Conservation (phyloP, 1,140 invertebrate genomes). For the Lysiphlebus fabarum region DNA sequence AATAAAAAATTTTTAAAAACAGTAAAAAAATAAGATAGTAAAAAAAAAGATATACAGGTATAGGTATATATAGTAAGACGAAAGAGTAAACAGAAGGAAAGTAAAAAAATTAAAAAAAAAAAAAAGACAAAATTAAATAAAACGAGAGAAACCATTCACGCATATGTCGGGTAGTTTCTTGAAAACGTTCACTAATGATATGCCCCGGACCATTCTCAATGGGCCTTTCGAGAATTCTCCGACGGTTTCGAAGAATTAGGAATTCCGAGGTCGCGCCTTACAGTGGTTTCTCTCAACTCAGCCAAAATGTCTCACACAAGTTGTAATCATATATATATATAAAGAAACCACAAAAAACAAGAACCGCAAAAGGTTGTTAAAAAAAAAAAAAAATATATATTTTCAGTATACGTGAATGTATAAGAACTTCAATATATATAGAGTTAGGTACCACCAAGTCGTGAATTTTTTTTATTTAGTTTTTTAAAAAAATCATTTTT, state of each 20-base stretch:
- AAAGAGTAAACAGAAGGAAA: slow-evolving; percentile 3
- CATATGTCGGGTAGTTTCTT: slow-evolving; percentile 42
- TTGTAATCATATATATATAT: background rate
- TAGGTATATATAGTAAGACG: slow-evolving; percentile 13
- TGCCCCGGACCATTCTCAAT: slow-evolving; percentile 46
- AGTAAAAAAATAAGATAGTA: background rate
- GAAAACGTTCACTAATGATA: slow-evolving; percentile 55
- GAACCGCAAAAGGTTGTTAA: background rate
- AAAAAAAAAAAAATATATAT: too few species aligned
- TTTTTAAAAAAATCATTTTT: too few species aligned
- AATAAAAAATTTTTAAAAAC: background rate
- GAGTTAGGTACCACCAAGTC: too few species aligned
- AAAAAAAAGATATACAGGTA: slow-evolving; percentile 4
- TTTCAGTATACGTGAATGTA: too few species aligned
- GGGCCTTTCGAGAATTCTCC: slow-evolving; percentile 55
- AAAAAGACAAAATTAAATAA: slow-evolving; percentile 12
- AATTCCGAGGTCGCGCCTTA: slow-evolving; percentile 46
- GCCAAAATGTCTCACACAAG: background rate
- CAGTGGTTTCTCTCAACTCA: slow-evolving; percentile 10
- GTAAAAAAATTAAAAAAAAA: background rate
- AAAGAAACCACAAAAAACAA: background rate
- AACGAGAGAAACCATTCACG: slow-evolving; percentile 21
- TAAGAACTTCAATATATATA: too few species aligned
- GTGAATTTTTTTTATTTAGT: too few species aligned
- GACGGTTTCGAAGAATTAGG: slow-evolving; percentile 56